Evolutionary conservation across 1,140 invertebrate species (phyloP).

Genomic region (Penaeus japonicus): DNA sequence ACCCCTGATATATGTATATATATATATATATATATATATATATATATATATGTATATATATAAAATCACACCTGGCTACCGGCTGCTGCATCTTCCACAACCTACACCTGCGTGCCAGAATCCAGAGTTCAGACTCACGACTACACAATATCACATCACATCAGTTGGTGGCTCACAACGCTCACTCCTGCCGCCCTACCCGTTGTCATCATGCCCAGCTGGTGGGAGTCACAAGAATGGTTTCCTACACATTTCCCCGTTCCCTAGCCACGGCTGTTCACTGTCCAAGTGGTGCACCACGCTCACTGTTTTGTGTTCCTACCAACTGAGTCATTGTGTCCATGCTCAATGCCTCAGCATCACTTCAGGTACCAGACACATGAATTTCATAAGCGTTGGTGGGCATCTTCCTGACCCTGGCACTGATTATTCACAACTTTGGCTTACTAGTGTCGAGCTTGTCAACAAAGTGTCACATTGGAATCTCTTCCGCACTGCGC

Average conservation of each 20-base stretch:
- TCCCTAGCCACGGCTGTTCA: slow-evolving; percentile 1
- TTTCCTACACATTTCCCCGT: slow-evolving; percentile 18
- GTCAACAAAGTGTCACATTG: slow-evolving; percentile 29
- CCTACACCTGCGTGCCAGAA: slow-evolving; percentile 39
- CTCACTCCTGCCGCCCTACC: slow-evolving; percentile 26
- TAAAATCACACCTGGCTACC: slow-evolving; percentile 46
- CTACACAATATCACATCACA: slow-evolving; percentile 55
- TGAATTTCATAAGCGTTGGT: slow-evolving; percentile 14
- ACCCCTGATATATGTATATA: neutral
- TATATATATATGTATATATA: slow-evolving; percentile 36
- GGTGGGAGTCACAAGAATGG: slow-evolving; percentile 19
- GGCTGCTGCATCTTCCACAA: slow-evolving; percentile 46
- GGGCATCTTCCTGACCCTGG: slow-evolving; percentile 39
- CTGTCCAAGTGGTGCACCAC: slow-evolving; percentile 33
- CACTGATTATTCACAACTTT: slow-evolving; percentile 44
- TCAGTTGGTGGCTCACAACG: slow-evolving; percentile 32
- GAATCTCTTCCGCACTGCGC: slow-evolving; percentile 44
- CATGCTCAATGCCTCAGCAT: neutral
- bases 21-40: too few relatives aligned
- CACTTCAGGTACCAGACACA: slow-evolving; percentile 6
- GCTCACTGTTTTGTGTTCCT: slow-evolving; percentile 46
- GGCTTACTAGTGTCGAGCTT: slow-evolving; percentile 26
- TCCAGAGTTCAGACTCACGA: slow-evolving; percentile 33
- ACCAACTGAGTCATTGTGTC: slow-evolving; percentile 1
- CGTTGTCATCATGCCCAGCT: slow-evolving; percentile 28